Base-by-base conservation (phyloP, 2,888 invertebrate genomes). In the Thera britannica region DNA sequence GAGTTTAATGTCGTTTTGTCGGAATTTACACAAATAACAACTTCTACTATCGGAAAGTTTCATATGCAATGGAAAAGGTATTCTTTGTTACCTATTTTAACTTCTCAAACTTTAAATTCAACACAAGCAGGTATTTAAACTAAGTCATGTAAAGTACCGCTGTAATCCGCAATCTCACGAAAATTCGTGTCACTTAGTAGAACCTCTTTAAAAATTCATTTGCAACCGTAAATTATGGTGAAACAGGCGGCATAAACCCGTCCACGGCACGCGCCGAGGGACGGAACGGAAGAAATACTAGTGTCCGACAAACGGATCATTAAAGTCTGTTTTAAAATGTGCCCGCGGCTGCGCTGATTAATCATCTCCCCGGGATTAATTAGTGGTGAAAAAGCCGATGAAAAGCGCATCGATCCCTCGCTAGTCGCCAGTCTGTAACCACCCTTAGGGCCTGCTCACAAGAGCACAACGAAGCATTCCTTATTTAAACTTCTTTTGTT, bases 321-420 rank as follows among this genome's bases (percentile, higher is more conserved):
- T 90, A 89, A 87, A 87, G 84, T 81, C 86, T 83, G 81, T 79
- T 88, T 86, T 83, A 86, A 62, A 90, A 87, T 84, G 80, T 79
- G 82, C 85, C 86, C 83, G 83, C 84, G 85, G 86, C 84, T 80
- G 78, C 77, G 77, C 83, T 87, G 86, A 90, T 92, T 90, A 90
- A 91, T 91, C 89, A 91, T 91, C 86, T 83, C 83, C 74, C 80
- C 74, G 82, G 88, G 88, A 90, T 90, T 90, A 90, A 91, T 86
- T 87, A 85, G 84, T 83, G 85, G 81, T 82, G 78, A 83, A 85
- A 86, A 85, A 80, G 65, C 75, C 74, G 80, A 82, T 83, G 86
- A 85, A 83, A 81, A 82, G 80, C 79, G 74, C 82, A 82, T 81
- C 82, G 78, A 83, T 83, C 83, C 79, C 70, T 59, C 62, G 71